Evolutionary conservation across 1,140 invertebrate species (phyloP), one percentile per base, ranked within the genome.

Genomic region (Hypothenemus hampei): DNA sequence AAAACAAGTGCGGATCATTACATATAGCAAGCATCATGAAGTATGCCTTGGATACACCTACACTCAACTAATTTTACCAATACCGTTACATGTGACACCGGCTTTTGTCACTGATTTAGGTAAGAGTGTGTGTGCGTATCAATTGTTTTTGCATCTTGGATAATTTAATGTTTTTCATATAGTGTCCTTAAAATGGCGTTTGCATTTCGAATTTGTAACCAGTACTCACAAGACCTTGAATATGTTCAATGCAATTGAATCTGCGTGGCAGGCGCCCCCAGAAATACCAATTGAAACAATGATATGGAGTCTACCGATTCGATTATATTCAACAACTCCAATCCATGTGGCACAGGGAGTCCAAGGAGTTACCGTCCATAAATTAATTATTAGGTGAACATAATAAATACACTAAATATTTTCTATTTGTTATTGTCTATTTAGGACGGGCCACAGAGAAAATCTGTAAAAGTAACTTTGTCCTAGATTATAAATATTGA

Each of bases 151-250:
- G 16, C 2, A 24, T 20, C 7, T 43, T 24, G n/a, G 5, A 20
- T 6, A 36, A n/a, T 57, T 35, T 44, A 22, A 18, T 46, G 22
- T 55, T 73, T 78, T 63, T n/a, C n/a, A n/a, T n/a, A n/a, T 80
- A 81, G 91, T 97, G 0, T 87, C 82, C 39, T 75, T 97, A 39
- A 84, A 84, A 69, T 98, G 94, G 94, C 79, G 88, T 47, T 75
- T 98, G 16, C 94, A 97, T 74, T 97, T 98, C 75, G 93, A 98
- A 72, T 98, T 98, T 78, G 93, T 97, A 0, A 97, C 91, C 3
- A 86, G 82, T 20, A 77, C 74, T 61, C 77, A 67, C 71, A 65
- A 81, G 65, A 74, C 79, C 31, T 69, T 81, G 57, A 76, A 77
- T 68, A 72, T 73, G 64, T 61, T 75, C 20, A 61, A 69, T 15